phyloP scores from a whole-genome alignment of 2,888 invertebrate genomes.

The Cartodere bifasciata region DNA sequence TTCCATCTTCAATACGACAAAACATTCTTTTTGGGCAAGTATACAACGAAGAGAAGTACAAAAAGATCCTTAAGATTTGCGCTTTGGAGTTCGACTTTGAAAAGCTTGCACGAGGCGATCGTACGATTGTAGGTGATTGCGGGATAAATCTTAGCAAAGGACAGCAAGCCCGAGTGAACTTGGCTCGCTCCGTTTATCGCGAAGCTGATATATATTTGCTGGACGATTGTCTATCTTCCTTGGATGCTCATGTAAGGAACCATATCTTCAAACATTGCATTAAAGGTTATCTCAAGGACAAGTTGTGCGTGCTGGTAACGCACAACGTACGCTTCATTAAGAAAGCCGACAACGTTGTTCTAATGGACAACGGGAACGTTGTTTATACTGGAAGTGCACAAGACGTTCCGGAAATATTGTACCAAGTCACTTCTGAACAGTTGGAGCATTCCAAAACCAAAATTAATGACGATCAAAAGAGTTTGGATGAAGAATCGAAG shows the following conservation, averaged over 20 bases:
- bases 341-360: conserved; percentile 18
- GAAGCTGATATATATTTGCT: conserved; percentile 25
- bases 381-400: conserved; percentile 3
- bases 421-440: no score
- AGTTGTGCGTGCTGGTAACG: conserved; percentile 23
- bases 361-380: conserved; percentile 8
- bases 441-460: not conserved
- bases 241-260: conserved; percentile 22
- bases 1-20: conserved; percentile 24
- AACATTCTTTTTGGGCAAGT: conserved; percentile 30
- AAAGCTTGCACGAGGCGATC: conserved; percentile 26
- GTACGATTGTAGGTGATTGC: conserved; percentile 48
- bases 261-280: conserved; percentile 23
- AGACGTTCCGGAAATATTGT: conserved; percentile 6
- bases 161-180: conserved; percentile 30
- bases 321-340: conserved; percentile 24
- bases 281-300: conserved; percentile 22
- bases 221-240: conserved; percentile 24
- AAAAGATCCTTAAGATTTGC: conserved; percentile 32
- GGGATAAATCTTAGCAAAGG: conserved; percentile 51
- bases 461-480: not conserved
- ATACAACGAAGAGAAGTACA: conserved; percentile 27
- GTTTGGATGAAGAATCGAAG: not conserved
- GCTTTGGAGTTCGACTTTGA: conserved; percentile 40
- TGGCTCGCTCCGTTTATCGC: conserved; percentile 25